Base-by-base conservation (phyloP, 1,140 invertebrate genomes). In the Hestina assimilis region DNA sequence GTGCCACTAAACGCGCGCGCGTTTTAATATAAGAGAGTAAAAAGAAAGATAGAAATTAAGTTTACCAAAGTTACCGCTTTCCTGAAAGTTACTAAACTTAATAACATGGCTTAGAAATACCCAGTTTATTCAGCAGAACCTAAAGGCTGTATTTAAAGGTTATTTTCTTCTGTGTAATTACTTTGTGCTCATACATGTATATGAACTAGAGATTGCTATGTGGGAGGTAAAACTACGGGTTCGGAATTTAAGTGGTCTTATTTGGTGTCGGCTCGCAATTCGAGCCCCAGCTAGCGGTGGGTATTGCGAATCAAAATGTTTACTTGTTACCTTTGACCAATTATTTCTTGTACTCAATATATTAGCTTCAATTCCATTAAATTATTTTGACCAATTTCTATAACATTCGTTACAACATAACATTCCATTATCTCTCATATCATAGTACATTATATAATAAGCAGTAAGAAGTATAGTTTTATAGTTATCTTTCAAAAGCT, bases 1-100 rank as follows among this genome's bases (percentile, higher is more conserved):
- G n/a, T n/a, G n/a, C n/a, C n/a, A n/a, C n/a, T n/a, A n/a, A 26
- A 26, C 9, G 4, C 4, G 24, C 24, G 4, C 4, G 24, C 24
- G 24, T 12, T 35, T 35, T 35, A 15, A 35, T 35, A 35, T 35
- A 14, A 14, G 11, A 35, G 15, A 35, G 6, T 6, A 35, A n/a
- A 35, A 3, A 35, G 3, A 12, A 35, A 35, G 11, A 15, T 2
- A 12, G 14, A 3, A 4, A 17, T 21, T 33, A 19, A 21, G 11
- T 48, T 21, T 14, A 26, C 14, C 26, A 26, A 38, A 50, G 20
- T 17, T 14, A 50, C 26, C 19, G 1, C 23, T 54, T 24, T 42
- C 54, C 50, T 54, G 59, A 64, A 57, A 42, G 38, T 31, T 64
- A 64, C 42, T 64, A 66, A 71, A 62, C 59, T 59, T 64, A 69